These are phyloP conservation scores for Nomada hirtipes DNA, from an alignment of 2,888 invertebrate genomes.

Conservation along the genomic window DNA sequence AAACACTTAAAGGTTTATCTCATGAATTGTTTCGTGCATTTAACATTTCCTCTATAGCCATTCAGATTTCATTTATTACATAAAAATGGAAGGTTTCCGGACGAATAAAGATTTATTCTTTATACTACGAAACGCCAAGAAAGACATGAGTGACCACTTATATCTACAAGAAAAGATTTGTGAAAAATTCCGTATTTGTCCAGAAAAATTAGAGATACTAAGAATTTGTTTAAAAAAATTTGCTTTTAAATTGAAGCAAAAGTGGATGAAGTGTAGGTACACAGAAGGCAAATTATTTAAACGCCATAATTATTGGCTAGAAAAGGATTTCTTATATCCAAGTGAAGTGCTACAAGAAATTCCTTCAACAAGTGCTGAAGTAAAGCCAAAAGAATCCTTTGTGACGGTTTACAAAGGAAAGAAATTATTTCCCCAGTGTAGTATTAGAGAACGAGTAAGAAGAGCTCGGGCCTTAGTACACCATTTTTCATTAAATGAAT, in stretches of 20 bases:
- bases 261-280: no score
- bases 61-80: neutral
- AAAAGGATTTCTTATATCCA: no score
- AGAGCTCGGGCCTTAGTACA: neutral
- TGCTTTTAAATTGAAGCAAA: no score
- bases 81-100: neutral
- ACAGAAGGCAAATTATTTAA: no score
- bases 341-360: no score
- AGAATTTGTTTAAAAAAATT: no score
- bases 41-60: neutral
- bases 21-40: neutral
- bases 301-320: no score
- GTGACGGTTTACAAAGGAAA: neutral
- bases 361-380: no score
- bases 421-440: neutral
- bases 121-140: neutral
- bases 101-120: conserved; percentile 18
- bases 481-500: conserved; percentile 17
- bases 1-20: no score
- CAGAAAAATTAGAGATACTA: neutral
- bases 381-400: no score
- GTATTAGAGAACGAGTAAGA: neutral
- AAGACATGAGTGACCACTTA: neutral
- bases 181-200: neutral
- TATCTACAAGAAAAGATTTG: neutral